phyloP scores from a whole-genome alignment of 1,140 invertebrate species.

The Euglossa dilemma region DNA sequence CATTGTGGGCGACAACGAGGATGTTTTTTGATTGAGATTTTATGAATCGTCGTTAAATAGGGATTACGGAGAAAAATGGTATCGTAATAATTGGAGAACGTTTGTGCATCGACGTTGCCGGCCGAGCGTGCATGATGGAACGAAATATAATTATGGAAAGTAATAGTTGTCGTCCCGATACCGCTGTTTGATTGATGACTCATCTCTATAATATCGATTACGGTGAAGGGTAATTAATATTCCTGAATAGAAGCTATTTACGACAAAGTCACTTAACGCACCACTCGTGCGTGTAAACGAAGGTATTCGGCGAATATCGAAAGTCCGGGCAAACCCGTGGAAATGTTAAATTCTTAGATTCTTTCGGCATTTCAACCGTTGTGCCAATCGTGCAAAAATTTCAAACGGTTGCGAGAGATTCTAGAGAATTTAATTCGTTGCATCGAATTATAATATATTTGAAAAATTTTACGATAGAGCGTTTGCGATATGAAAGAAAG shows the following conservation, averaged over 20 bases:
- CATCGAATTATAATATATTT: too few species aligned
- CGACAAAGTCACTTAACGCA: constrained; percentile 16
- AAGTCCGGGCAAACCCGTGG: background rate
- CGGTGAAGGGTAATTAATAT: constrained; percentile 27
- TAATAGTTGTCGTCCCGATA: constrained; percentile 9
- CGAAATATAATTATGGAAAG: constrained; percentile 5
- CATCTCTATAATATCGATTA: constrained; percentile 28
- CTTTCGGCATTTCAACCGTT: too few species aligned
- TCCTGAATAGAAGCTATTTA: background rate
- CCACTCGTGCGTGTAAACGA: background rate
- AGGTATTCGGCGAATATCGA: background rate
- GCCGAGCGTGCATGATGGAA: too few species aligned
- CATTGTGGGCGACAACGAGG: background rate
- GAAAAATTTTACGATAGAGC: too few species aligned
- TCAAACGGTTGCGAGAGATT: too few species aligned
- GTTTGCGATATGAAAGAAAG: too few species aligned
- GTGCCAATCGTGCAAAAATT: too few species aligned
- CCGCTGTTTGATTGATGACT: constrained; percentile 23
- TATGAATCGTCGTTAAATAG: background rate
- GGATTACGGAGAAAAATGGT: too few species aligned
- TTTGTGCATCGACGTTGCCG: too few species aligned
- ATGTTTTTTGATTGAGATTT: background rate
- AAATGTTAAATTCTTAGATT: background rate
- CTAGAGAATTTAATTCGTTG: too few species aligned
- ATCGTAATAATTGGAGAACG: background rate